Base-by-base conservation (phyloP, 1,140 invertebrate species). In the Alviniconcha marisindica region DNA sequence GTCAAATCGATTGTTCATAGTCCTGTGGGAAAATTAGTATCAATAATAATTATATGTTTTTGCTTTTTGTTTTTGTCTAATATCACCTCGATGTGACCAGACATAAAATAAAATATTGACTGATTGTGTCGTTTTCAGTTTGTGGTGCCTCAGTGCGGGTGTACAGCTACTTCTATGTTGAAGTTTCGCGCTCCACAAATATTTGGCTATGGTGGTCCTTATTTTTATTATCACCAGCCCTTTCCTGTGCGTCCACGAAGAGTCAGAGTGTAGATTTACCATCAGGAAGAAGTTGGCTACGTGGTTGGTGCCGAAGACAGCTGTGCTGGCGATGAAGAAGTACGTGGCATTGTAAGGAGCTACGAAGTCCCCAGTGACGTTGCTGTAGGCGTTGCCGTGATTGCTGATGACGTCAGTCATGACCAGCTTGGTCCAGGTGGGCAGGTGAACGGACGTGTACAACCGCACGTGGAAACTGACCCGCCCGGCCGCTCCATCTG, bases 321-420 rank as follows among this genome's bases (percentile, higher is more conserved):
- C 63, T 10, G 63, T 66, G 28, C 7, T 10, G 24, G 38, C 36
- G 36, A 71, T 42, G 24, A 40, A 74, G 38, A 74, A 40, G 38
- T 74, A 74, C 15, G 38, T 71, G 31, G 28, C 66, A 33, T 71
- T 24, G 31, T 14, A 33, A 40, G 66, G 66, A 28, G 66, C 66
- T 21, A 31, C 12, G 66, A 71, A 71, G 12, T 38, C 31, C 0
- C 66, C 66, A n/a, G 66, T 71, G 10, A 38, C 38, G 31, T 36
- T 7, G 38, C 66, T 71, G 66, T 71, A 71, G 31, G 31, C 66
- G 31, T 40, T 14, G 31, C 66, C 66, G 36, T 24, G 31, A 33
- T 71, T 71, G 31, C 31, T 71, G 66, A 71, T 71, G 31, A 71
- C 66, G 66, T 71, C 31, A 71, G 31, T 40, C 12, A 71, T n/a